Conservation (phyloP, 2,888 invertebrate genomes). For the Xylota sylvarum region DNA sequence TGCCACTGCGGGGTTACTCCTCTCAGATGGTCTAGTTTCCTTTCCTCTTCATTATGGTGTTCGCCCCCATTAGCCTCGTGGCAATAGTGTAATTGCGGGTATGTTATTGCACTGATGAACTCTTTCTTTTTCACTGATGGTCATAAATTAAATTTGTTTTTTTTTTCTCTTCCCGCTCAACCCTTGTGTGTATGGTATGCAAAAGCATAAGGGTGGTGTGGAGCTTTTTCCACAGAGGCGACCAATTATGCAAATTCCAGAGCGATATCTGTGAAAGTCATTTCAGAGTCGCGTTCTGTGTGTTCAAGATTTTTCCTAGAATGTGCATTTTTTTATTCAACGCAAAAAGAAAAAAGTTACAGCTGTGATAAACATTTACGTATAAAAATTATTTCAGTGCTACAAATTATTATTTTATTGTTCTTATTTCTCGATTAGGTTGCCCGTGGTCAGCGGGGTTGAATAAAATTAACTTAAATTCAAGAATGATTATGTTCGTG, state of each 20-base stretch:
- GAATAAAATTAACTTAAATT: constrained; percentile 23
- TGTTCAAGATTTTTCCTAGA: constrained; percentile 26
- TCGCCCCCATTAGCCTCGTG: constrained; percentile 42
- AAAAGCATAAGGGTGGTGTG: background rate
- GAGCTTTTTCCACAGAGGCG: constrained; percentile 35
- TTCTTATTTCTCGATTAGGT: constrained; percentile 20
- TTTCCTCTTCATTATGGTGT: constrained; percentile 18
- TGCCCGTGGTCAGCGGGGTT: background rate
- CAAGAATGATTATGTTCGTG: background rate
- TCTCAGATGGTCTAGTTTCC: constrained; percentile 48
- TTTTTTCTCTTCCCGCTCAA: constrained; percentile 27
- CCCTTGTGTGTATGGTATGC: background rate
- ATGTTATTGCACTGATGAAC: constrained; percentile 63
- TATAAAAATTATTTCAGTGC: constrained; percentile 49
- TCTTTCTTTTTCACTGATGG: constrained; percentile 27
- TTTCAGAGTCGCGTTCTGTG: constrained; percentile 29
- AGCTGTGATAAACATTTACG: constrained; percentile 65
- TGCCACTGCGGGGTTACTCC: constrained; percentile 14
- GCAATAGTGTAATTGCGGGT: constrained; percentile 66
- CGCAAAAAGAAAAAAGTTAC: constrained; percentile 35
- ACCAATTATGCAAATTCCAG: constrained; percentile 72
- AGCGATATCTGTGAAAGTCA: constrained; percentile 52
- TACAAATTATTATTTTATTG: constrained; percentile 51
- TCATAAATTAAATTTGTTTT: constrained; percentile 62
- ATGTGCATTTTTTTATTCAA: constrained; percentile 31